phyloP scores from a whole-genome alignment of 2,888 invertebrate genomes.

The Celastrina argiolus region DNA sequence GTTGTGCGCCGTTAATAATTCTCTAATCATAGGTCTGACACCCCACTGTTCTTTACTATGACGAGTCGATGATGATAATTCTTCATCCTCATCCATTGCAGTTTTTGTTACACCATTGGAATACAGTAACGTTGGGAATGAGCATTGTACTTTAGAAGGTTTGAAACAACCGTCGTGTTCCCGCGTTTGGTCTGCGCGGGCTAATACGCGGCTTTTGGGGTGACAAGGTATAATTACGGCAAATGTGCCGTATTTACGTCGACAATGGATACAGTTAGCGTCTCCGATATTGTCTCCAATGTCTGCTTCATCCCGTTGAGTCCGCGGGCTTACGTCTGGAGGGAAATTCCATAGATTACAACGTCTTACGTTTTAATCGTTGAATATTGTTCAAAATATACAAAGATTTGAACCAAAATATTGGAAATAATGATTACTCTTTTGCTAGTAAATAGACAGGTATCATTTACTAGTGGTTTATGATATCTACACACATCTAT shows the following conservation, averaged over 20 bases:
- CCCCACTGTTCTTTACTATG: constrained; percentile 42
- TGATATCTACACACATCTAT: too few species aligned
- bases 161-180: not conserved
- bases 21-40: constrained; percentile 73
- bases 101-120: not conserved
- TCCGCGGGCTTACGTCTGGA: constrained; percentile 16
- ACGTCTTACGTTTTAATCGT: not conserved
- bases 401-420: too few species aligned
- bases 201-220: constrained; percentile 64
- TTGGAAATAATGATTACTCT: too few species aligned
- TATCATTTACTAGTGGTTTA: too few species aligned
- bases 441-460: too few species aligned
- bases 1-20: constrained; percentile 61
- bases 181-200: constrained; percentile 47
- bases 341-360: constrained; percentile 16
- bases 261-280: constrained; percentile 49
- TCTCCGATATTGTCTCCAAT: constrained; percentile 37
- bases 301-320: constrained; percentile 36
- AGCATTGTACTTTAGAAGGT: constrained; percentile 37
- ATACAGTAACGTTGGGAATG: not conserved
- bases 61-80: constrained; percentile 8
- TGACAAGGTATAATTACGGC: constrained; percentile 66
- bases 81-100: constrained; percentile 38
- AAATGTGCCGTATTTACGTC: constrained; percentile 64
- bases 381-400: not conserved